Evolutionary conservation across 2,888 invertebrate species (phyloP).

Genomic region (Rhabditoides inermis): DNA sequence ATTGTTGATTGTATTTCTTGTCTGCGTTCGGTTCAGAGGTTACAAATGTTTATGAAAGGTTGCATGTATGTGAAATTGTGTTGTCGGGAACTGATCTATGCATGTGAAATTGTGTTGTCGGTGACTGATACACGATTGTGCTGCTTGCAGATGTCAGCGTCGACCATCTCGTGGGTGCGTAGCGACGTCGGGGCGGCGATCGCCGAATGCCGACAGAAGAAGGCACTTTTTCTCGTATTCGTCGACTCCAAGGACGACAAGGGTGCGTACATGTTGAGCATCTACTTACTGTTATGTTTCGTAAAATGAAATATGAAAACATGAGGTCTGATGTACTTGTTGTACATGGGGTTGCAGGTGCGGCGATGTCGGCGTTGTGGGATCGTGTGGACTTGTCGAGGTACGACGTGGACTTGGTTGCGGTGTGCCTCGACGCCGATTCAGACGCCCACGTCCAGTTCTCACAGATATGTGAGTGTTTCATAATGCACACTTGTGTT

Average conservation of each 20-base stretch:
- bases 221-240: conserved; percentile 25
- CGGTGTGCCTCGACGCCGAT: conserved; percentile 6
- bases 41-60: too few species aligned
- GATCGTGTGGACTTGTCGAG: not conserved
- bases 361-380: not conserved
- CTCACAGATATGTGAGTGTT: conserved; percentile 19
- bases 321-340: too few species aligned
- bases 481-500: too few species aligned
- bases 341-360: too few species aligned
- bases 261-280: conserved; percentile 10
- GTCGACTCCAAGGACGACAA: conserved; percentile 14
- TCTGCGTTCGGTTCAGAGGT: too few species aligned
- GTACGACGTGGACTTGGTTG: not conserved
- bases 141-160: too few species aligned
- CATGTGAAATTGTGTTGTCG: too few species aligned
- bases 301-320: not conserved
- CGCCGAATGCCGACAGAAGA: conserved; percentile 18
- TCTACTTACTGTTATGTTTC: conserved; percentile 11
- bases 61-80: too few species aligned
- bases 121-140: too few species aligned
- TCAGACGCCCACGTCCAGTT: conserved; percentile 11
- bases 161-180: too few species aligned
- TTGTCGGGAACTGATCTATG: too few species aligned
- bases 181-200: conserved; percentile 18
- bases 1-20: too few species aligned